phyloP scores from a whole-genome alignment of 2,888 invertebrate genomes.

The Trypoxylon attenuatum region DNA sequence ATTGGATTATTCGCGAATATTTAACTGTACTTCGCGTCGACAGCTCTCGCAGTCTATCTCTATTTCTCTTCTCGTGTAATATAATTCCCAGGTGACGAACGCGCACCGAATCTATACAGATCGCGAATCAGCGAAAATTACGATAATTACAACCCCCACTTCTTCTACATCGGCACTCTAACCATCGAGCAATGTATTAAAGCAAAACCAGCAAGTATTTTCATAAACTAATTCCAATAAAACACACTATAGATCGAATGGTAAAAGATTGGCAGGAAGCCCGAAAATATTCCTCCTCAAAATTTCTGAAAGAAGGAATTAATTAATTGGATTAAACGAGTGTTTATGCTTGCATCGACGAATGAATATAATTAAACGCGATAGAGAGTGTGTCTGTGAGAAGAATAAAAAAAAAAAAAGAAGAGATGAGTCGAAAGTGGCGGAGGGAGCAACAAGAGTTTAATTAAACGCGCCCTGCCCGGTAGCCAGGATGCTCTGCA shows the following conservation, averaged over 20 bases:
- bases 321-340: background rate
- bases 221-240: too few species aligned
- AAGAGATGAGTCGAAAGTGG: conserved; percentile 15
- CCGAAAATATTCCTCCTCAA: background rate
- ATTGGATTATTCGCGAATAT: background rate
- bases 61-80: too few species aligned
- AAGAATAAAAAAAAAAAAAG: background rate
- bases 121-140: conserved; percentile 15
- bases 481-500: conserved; percentile 15
- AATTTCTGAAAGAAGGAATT: background rate
- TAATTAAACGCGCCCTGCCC: conserved; percentile 52
- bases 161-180: too few species aligned
- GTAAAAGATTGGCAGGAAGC: too few species aligned
- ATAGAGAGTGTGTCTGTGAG: too few species aligned
- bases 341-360: conserved; percentile 1
- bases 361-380: too few species aligned
- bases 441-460: conserved; percentile 46
- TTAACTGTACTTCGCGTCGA: conserved; percentile 4
- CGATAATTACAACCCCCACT: conserved; percentile 26
- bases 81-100: conserved; percentile 27
- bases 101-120: conserved; percentile 5
- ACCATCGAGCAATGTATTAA: too few species aligned
- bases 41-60: conserved; percentile 17
- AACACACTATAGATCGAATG: too few species aligned
- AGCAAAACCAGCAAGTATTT: too few species aligned